Conservation (phyloP, 2,888 invertebrate species). For the Chalcis sispes region DNA sequence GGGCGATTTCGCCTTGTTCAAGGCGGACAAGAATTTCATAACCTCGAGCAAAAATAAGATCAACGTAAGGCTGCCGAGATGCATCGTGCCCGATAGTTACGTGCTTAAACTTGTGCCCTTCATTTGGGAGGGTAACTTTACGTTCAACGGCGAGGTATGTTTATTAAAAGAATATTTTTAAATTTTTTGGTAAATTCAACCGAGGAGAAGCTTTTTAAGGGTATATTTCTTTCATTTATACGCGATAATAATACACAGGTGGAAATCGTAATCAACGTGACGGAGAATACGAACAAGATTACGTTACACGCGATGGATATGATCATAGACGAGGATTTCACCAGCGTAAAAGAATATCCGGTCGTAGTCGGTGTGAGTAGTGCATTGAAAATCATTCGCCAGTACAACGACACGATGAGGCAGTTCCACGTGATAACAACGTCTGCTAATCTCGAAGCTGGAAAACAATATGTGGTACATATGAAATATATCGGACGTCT, state of each 20-base stretch:
- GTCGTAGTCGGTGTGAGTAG: conserved; percentile 57
- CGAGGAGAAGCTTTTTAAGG: too few relatives aligned
- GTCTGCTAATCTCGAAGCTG: conserved; percentile 78
- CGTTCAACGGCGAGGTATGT: conserved; percentile 82
- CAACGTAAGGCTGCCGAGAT: conserved; percentile 84
- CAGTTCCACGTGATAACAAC: conserved; percentile 85
- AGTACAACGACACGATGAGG: conserved; percentile 79
- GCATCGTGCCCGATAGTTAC: conserved; percentile 84
- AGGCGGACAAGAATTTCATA: conserved; percentile 28
- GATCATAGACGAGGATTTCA: conserved; percentile 79
- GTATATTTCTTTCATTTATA: too few relatives aligned
- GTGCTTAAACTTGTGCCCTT: conserved; percentile 84
- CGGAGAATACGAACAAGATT: conserved; percentile 81
- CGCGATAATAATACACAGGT: conserved; percentile 72
- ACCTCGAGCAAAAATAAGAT: conserved; percentile 69
- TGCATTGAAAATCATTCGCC: conserved; percentile 73
- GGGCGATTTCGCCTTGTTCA: background rate
- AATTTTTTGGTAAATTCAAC: too few relatives aligned
- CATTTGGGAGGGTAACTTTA: conserved; percentile 86
- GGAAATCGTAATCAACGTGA: conserved; percentile 80
- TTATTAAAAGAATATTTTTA: background rate
- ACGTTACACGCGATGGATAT: conserved; percentile 87
- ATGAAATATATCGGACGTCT: conserved; percentile 85
- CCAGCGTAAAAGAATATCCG: conserved; percentile 76
- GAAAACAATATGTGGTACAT: conserved; percentile 81